Evolutionary conservation across 2,888 invertebrate genomes (phyloP), one percentile per base, ranked within the genome.

Genomic region (Ophion slaviceki): DNA sequence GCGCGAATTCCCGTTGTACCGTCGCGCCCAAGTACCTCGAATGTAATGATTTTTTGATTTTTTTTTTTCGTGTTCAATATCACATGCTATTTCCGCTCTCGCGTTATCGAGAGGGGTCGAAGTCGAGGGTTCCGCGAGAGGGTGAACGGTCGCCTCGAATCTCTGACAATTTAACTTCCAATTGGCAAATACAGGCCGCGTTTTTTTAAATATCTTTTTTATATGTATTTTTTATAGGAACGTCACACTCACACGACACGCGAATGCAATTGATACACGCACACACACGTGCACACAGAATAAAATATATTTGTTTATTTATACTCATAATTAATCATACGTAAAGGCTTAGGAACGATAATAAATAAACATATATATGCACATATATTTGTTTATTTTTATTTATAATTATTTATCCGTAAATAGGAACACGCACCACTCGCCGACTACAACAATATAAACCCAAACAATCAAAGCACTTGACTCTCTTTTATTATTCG

Each of bases 211-310:
- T 40, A 40, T 75, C 3, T 75, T 64, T 82, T 71, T 57, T 32
- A 53, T 28, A 32, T 57, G 1, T 28, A 47, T 47, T 40, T 2
- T 40, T 3, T 40, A 7, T 40, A 40, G 8, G 40, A 40, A 40
- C 40, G 40, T 40, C 40, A 40, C 1, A 40, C 40, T 7, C 88
- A 88, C 88, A 90, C 87, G 89, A 91, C 89, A 89, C 89, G 91
- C 89, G 89, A 91, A 91, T 91, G 91, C 90, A 89, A 89, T 87
- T 87, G 87, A 89, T 87, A 90, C 89, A 92, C 90, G 90, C 88
- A 88, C 64, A 32, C 40, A 32, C 40, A 36, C n/a, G 40, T 40
- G 40, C 40, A 40, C 40, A 40, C 40, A 40, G 1, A 40, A 6
- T 7, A 40, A 40, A 40, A 40, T 40, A 40, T 40, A 8, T 40